Conservation (phyloP, 37 sponge, comb jelly and placozoan species). For the Corticium candelabrum region DNA sequence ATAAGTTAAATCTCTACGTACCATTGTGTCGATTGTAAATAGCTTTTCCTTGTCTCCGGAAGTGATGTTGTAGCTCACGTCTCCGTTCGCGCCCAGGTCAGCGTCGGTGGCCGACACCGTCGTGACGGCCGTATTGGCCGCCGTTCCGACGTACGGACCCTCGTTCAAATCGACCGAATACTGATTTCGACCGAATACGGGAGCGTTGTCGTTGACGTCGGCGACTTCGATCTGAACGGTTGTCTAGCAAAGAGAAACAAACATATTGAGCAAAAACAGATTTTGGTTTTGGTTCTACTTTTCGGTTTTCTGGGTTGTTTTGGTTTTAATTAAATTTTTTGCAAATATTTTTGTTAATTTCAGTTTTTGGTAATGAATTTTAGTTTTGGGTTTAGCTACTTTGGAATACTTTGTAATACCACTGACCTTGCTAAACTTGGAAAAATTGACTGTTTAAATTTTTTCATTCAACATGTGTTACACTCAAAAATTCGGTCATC, state of each 20-base stretch:
- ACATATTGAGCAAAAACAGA: too few relatives aligned
- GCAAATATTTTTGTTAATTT: too few relatives aligned
- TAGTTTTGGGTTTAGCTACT: too few relatives aligned
- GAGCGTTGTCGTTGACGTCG: slow-evolving; percentile 64
- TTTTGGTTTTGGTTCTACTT: too few relatives aligned
- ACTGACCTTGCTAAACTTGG: too few relatives aligned
- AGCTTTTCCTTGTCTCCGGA: not conserved
- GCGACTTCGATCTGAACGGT: slow-evolving; percentile 34
- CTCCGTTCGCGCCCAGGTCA: not conserved
- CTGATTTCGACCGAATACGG: slow-evolving; percentile 28
- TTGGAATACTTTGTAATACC: too few relatives aligned
- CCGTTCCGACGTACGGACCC: not conserved
- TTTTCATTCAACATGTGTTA: too few relatives aligned
- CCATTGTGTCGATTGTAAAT: not conserved
- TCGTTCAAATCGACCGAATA: slow-evolving; percentile 26
- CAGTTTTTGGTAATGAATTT: too few relatives aligned
- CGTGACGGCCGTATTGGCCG: not conserved
- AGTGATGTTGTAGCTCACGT: not conserved
- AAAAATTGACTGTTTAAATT: too few relatives aligned
- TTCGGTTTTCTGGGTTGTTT: too few relatives aligned
- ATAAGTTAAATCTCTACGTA: not conserved
- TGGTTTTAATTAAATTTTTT: too few relatives aligned
- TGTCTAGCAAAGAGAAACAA: not conserved
- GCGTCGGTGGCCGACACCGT: not conserved
- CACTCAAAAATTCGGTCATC: too few relatives aligned